Base-by-base conservation (phyloP, 1,140 invertebrate genomes). In the Drosophila pachea region DNA sequence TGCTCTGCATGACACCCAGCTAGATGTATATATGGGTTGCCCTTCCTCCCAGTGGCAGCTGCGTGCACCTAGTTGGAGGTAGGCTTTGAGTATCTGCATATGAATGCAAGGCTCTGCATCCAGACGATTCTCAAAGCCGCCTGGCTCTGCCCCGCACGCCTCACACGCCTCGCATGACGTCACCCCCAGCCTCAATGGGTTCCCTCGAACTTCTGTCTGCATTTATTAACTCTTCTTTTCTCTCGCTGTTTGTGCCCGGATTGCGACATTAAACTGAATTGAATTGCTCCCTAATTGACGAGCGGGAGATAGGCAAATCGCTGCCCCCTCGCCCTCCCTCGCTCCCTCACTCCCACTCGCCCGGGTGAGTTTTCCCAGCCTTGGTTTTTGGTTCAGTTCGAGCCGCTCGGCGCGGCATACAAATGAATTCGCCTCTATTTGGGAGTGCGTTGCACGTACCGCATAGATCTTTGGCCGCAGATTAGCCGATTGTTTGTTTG, bases 371-470 rank as follows among this genome's bases (percentile, higher is more conserved):
- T 50, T 33, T 12, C 48, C 12, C 48, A 76, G 42, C 43, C 32
- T 43, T 31, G 12, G 54, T 56, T 31, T 32, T 12, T 48, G 43
- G 60, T 35, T 42, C 70, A 60, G 55, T 62, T 68, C 49, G n/a
- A 22, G 42, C n/a, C 14, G 8, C 58, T 42, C 68, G 60, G 58
- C 64, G 74, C 54, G 78, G 78, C 71, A 82, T 78, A 82, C 78
- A 82, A 82, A 82, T 82, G 74, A 83, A 81, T 74, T 81, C 71
- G 78, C 62, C 62, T 56, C 58, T 6, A 14, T 58, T 63, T 73
- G 54, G 16, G 61, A 54, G 54, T 59, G 36, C 61, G 16, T 36
- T 61, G 74, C 78, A 82, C 78, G 78, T 83, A 67, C 59, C 62
- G 54, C 38, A 36, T 55, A 74, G 78, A 82, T 82, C 74, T 72